Conservation (phyloP, 1,140 invertebrate genomes). For the Nasonia giraulti region DNA sequence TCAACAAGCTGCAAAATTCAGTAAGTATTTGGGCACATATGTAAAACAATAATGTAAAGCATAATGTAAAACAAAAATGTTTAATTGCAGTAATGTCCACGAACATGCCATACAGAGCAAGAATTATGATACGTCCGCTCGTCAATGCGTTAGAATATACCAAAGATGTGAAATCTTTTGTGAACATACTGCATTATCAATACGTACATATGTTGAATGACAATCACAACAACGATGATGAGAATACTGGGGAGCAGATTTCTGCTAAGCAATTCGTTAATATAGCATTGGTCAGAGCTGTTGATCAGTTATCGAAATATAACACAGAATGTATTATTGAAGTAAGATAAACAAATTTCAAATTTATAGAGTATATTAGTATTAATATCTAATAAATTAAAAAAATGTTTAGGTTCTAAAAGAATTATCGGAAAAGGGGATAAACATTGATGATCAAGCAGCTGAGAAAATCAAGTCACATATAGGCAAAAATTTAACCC, state of each 20-base stretch:
- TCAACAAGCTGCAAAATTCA: conserved; percentile 74
- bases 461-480: conserved; percentile 78
- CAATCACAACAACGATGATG: neutral
- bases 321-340: neutral
- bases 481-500: conserved; percentile 78
- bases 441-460: conserved; percentile 58
- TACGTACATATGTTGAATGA: neutral
- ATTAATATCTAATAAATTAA: neutral
- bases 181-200: conserved; percentile 16
- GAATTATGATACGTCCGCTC: neutral
- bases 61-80: neutral
- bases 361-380: neutral
- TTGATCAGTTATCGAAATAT: neutral
- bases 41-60: neutral
- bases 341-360: neutral
- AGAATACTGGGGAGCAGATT: neutral
- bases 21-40: conserved; percentile 58
- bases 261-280: conserved; percentile 8
- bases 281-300: neutral
- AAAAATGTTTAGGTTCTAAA: conserved; percentile 9
- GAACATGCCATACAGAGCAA: neutral
- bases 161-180: conserved; percentile 25
- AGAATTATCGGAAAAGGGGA: conserved; percentile 14
- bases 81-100: neutral
- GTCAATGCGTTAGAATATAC: neutral